Evolutionary conservation across 2,113 vertebrate species (phyloP).

Genomic region (Ciconia boyciana): DNA sequence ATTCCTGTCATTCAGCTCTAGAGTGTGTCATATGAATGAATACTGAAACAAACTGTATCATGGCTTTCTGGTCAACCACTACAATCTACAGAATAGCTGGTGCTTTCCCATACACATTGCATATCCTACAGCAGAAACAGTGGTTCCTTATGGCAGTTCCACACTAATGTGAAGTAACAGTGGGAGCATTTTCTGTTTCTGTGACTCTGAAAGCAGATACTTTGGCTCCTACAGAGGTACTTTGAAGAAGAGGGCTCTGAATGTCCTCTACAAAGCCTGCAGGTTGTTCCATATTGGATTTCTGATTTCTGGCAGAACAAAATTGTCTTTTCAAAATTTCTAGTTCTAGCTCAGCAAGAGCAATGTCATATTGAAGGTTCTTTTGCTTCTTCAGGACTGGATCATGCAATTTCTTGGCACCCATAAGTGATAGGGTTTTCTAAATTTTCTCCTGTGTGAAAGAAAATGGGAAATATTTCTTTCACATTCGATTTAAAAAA

Average conservation of each 20-base stretch:
- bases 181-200: neutral
- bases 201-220: neutral
- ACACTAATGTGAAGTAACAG: neutral
- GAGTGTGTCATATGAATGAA: neutral
- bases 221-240: neutral
- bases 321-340: neutral
- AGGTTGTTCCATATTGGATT: neutral
- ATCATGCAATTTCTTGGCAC: neutral
- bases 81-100: neutral
- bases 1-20: neutral
- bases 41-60: neutral
- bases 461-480: neutral
- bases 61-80: neutral
- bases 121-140: fast-evolving
- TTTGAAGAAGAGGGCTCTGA: neutral
- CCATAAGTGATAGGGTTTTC: fast-evolving
- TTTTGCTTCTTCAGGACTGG: neutral
- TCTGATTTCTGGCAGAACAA: neutral
- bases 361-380: neutral
- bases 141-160: neutral
- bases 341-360: neutral
- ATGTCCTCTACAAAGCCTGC: neutral
- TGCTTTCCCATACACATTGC: neutral
- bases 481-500: neutral
- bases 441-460: neutral